Evolutionary conservation across 2,888 invertebrate species (phyloP), one percentile per base, ranked within the genome.

Genomic region (Zootermopsis nevadensis): DNA sequence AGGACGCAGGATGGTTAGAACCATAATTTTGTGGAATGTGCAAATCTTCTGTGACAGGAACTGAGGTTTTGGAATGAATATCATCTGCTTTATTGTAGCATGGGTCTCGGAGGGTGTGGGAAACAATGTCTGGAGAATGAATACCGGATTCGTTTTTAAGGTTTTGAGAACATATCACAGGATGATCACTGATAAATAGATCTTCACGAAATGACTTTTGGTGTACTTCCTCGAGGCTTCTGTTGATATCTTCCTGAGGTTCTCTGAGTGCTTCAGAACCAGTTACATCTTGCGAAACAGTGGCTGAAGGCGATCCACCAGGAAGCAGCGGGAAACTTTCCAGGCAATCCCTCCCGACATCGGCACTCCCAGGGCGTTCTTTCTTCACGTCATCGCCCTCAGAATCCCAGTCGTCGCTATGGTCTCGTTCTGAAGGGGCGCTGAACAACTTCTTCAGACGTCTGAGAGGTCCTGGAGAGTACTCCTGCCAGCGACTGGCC

Each of bases 381-480:
- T 38, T 74, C 22, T 2, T 74, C 24, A n/a, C 4, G 6, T 38
- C 27, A 33, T 72, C 74, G 30, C 53, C 33, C n/a, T 72, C 55
- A 27, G 22, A 24, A n/a, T 77, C 69, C 48, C 55, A 53, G n/a
- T 55, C 83, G 30, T 83, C 79, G 31, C 53, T 66, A 19, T 66
- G 69, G 0, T 55, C 55, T 48, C 53, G 66, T 27, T 82, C 82
- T 0, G 82, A 79, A 66, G 53, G 42, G 19, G 27, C 66, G 30
- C 81, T 81, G 77, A 83, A 83, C 22, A 80, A 42, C 38, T 67
- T 74, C 53, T 77, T 84, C 76, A 84, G 80, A 22, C 82, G 82
- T 38, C 83, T 72, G n/a, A 83, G 80, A 12, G 83, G 80, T 4
- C 53, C 80, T 4, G 83, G 82, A 27, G 79, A 76, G 42, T 82